Percentiles rank a stretch among this genome's conserved stretches.
These are phyloP conservation scores for Epinotia nisella DNA, from an alignment of 2,888 invertebrate genomes.

Conservation along the genomic window DNA sequence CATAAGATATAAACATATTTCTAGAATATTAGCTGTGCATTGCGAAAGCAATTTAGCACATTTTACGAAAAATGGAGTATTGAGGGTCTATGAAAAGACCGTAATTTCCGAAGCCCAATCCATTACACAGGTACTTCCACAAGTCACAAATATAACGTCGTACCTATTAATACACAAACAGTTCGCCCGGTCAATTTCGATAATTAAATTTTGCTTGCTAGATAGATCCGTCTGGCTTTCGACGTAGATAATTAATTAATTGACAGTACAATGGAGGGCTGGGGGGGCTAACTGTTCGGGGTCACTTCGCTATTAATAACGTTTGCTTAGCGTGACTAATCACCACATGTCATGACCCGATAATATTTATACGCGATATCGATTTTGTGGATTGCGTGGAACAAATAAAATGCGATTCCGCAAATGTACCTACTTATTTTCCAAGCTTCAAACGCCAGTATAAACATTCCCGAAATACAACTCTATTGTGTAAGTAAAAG, in stretches of 20 bases:
- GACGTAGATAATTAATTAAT: constrained; percentile 78
- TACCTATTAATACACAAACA: constrained; percentile 19
- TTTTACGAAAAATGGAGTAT: too few species aligned
- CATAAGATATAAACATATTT: too few species aligned
- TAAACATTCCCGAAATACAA: background rate
- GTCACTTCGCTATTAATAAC: constrained; percentile 55
- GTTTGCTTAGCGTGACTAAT: constrained; percentile 70
- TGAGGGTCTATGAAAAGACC: background rate
- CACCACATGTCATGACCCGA: constrained; percentile 58
- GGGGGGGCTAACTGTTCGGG: constrained; percentile 49
- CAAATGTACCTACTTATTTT: constrained; percentile 16
- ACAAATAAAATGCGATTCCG: constrained; percentile 26
- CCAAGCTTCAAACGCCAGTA: background rate
- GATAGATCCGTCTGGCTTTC: constrained; percentile 57
- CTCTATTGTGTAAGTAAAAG: background rate
- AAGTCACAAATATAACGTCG: background rate
- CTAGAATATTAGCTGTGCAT: too few species aligned
- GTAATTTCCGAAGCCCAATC: background rate
- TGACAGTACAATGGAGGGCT: constrained; percentile 68
- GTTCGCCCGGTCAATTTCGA: constrained; percentile 64
- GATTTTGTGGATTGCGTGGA: constrained; percentile 38
- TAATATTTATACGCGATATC: constrained; percentile 44
- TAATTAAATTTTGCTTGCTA: constrained; percentile 68
- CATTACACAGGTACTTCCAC: constrained; percentile 1
- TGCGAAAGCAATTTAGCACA: too few species aligned